Percentiles rank a stretch among this genome's conserved stretches.
phyloP scores from a whole-genome alignment of 2,888 invertebrate genomes.

The Euclidia mi region DNA sequence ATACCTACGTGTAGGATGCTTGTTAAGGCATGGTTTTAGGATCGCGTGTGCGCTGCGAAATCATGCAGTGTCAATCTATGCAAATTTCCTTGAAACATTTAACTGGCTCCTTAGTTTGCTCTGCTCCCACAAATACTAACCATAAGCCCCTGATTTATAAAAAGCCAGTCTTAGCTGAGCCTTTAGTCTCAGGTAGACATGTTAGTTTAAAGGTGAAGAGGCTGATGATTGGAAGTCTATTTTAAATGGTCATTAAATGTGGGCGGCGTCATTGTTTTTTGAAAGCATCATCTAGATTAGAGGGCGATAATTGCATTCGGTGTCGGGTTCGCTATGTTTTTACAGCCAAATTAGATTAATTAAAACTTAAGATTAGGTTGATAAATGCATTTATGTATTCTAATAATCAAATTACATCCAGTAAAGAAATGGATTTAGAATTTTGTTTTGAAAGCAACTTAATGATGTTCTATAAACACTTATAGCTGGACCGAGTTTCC shows the following conservation, averaged over 20 bases:
- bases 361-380: not conserved
- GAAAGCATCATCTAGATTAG: constrained; percentile 51
- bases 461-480: constrained; percentile 71
- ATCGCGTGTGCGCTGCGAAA: constrained; percentile 76
- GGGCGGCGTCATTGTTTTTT: constrained; percentile 63
- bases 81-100: constrained; percentile 88
- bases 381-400: not conserved
- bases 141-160: constrained; percentile 72
- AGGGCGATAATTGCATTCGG: constrained; percentile 55
- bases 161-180: constrained; percentile 65
- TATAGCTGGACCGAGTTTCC: constrained; percentile 73
- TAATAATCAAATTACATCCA: constrained; percentile 4
- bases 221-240: constrained; percentile 60
- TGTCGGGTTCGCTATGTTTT: constrained; percentile 39
- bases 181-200: constrained; percentile 52
- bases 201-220: constrained; percentile 51
- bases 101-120: constrained; percentile 80
- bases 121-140: constrained; percentile 74
- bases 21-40: constrained; percentile 59
- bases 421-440: constrained; percentile 49
- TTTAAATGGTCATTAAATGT: constrained; percentile 60
- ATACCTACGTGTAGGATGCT: constrained; percentile 63
- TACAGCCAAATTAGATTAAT: constrained; percentile 18
- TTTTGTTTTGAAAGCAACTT: constrained; percentile 58
- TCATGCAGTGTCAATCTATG: constrained; percentile 87